A percentile compares a stretch with the other conserved stretches of the same genome.
phyloP scores from a whole-genome alignment of 1,140 invertebrate species.

The Nymphalis io region DNA sequence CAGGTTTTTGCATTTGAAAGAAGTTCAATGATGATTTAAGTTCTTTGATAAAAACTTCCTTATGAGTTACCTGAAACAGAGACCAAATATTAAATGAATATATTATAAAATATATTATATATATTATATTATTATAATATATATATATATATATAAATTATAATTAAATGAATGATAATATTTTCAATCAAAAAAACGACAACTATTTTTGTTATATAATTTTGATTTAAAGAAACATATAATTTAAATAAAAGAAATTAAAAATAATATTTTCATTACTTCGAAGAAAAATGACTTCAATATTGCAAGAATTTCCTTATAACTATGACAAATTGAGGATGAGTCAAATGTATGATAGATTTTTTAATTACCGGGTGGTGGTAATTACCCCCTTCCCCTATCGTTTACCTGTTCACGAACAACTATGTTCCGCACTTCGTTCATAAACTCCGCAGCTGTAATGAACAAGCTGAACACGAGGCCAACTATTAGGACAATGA shows the following conservation, averaged over 20 bases:
- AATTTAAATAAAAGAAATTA: too few species aligned
- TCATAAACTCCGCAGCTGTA: conserved; percentile 89
- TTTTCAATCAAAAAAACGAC: too few species aligned
- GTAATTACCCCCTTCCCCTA: background rate
- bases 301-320: too few species aligned
- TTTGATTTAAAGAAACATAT: too few species aligned
- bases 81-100: background rate
- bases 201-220: too few species aligned
- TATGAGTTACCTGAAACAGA: conserved; percentile 62
- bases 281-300: too few species aligned
- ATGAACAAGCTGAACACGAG: conserved; percentile 84
- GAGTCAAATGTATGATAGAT: background rate
- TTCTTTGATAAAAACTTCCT: conserved; percentile 70
- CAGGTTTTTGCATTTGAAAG: conserved; percentile 69
- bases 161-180: too few species aligned
- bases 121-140: too few species aligned
- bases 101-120: too few species aligned
- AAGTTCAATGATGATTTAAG: conserved; percentile 70
- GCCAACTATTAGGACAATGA: conserved; percentile 90
- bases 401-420: conserved; percentile 85
- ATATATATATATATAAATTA: too few species aligned
- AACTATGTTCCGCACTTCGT: conserved; percentile 90
- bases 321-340: too few species aligned
- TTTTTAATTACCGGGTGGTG: background rate
- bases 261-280: too few species aligned